Conservation (phyloP, 1,140 invertebrate species). For the Lasaia peninsularis region DNA sequence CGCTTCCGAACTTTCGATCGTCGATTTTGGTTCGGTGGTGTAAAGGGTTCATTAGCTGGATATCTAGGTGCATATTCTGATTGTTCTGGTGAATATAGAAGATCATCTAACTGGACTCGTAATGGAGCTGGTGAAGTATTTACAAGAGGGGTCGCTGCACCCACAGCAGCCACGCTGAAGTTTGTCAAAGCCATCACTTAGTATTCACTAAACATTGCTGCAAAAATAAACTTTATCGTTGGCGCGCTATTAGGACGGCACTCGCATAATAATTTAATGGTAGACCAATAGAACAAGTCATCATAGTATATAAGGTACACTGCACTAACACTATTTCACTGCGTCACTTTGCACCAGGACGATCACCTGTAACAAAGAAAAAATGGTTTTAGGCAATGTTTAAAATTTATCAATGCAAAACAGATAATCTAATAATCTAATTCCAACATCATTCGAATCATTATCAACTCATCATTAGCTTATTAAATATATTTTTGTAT, state of each 20-base stretch:
- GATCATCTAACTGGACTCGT: conserved; percentile 52
- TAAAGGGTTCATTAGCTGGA: conserved; percentile 53
- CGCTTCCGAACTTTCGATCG: conserved; percentile 63
- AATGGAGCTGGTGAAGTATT: conserved; percentile 45
- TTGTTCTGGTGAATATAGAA: conserved; percentile 62
- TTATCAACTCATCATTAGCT: no score
- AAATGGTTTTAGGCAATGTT: not conserved
- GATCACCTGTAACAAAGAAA: conserved; percentile 28
- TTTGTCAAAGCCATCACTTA: conserved; percentile 64
- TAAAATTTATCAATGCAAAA: no score
- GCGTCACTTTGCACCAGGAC: conserved; percentile 27
- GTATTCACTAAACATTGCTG: conserved; percentile 48
- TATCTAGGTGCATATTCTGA: conserved; percentile 40
- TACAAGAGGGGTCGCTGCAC: conserved; percentile 44
- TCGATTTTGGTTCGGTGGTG: conserved; percentile 43
- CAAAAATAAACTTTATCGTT: conserved; percentile 53
- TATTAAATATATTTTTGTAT: no score
- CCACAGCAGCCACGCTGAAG: conserved; percentile 48
- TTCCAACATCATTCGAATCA: no score
- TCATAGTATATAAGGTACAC: conserved; percentile 36
- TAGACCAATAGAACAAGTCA: conserved; percentile 22
- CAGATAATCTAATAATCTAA: no score
- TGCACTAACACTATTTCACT: conserved; percentile 41
- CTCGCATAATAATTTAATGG: conserved; percentile 49
- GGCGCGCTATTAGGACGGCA: conserved; percentile 36